Evolutionary conservation across 23 tunicate genomes (phyloP).

Genomic region (Clavelina lepadiformis): DNA sequence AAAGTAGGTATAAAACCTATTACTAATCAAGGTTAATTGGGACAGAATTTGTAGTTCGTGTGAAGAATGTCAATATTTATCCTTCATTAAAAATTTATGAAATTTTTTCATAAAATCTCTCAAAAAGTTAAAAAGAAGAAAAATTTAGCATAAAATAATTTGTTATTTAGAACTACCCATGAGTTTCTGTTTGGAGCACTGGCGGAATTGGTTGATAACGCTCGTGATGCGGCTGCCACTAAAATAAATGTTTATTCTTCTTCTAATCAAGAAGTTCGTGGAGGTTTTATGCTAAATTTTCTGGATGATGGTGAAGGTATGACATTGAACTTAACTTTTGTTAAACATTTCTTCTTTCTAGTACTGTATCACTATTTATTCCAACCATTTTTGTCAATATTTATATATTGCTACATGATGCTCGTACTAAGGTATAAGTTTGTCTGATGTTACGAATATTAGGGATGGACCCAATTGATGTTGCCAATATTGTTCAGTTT

Average conservation of each 20-base stretch:
- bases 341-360: no score
- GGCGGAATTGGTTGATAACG: constrained; percentile 96
- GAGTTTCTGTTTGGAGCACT: constrained; percentile 98
- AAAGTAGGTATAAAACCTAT: no score
- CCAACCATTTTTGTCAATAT: no score
- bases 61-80: not conserved
- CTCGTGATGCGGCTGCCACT: constrained; percentile 92
- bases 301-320: constrained; percentile 93
- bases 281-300: constrained; percentile 85
- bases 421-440: no score
- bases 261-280: constrained; percentile 40
- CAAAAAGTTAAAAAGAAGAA: no score
- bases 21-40: no score
- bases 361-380: no score
- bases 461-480: constrained; percentile 92
- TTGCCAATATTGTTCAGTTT: constrained; percentile 83
- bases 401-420: no score
- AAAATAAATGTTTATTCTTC: constrained; percentile 77
- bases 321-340: not conserved
- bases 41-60: no score
- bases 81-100: not conserved
- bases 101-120: not conserved
- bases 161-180: constrained; percentile 79
- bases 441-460: not conserved
- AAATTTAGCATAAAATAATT: no score